Evolutionary conservation across 64 coral and sea anemone genomes (phyloP).

Genomic region (Actinia equina): DNA sequence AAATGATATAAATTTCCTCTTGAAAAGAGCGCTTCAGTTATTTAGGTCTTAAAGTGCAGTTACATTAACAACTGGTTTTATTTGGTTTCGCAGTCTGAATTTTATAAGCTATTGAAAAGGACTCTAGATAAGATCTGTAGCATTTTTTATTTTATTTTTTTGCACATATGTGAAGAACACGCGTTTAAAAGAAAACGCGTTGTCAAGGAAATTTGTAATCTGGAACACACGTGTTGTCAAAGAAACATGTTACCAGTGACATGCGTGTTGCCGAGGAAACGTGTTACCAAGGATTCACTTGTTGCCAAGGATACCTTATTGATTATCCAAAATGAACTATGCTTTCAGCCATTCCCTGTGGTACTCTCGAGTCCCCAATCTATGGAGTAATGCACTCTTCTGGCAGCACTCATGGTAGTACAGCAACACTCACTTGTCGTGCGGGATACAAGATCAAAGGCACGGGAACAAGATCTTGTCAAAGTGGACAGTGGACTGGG

Average conservation of each 20-base stretch:
- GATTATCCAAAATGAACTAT: neutral
- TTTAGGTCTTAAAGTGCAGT: no score
- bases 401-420: conserved; percentile 58
- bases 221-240: no score
- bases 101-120: no score
- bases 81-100: no score
- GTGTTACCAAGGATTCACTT: neutral
- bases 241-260: no score
- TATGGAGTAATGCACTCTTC: conserved; percentile 53
- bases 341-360: conserved; percentile 38
- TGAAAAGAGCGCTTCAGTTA: no score
- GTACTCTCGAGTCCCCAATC: conserved; percentile 55
- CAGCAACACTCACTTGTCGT: conserved; percentile 48
- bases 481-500: conserved; percentile 67
- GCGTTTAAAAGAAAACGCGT: no score
- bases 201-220: no score
- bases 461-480: conserved; percentile 65
- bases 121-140: no score
- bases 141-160: no score
- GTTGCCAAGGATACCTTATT: neutral
- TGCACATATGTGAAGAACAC: no score
- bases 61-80: no score
- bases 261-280: neutral
- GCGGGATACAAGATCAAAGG: conserved; percentile 50
- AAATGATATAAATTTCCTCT: neutral